These are phyloP conservation scores for Danio aesculapii DNA, from an alignment of 2,797 vertebrate genomes.

Conservation along the genomic window DNA sequence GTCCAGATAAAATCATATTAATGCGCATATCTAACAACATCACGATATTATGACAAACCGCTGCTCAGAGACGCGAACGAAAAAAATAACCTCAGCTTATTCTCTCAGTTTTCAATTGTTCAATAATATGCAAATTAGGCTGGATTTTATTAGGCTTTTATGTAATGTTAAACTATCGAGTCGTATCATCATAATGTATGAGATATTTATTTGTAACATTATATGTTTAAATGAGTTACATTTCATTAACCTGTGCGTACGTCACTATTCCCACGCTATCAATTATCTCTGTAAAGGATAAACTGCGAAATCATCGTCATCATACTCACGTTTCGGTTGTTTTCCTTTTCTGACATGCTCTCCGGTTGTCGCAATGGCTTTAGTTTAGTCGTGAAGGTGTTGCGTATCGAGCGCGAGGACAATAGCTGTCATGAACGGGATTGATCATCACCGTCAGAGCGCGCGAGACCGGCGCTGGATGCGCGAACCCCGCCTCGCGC, in stretches of 20 bases:
- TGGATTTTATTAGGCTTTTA: too few relatives aligned
- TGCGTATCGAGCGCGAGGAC: conserved; percentile 53
- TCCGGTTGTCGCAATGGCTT: conserved; percentile 55
- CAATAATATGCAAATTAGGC: neutral
- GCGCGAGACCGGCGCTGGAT: conserved; percentile 45
- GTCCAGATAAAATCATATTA: neutral
- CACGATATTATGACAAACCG: neutral
- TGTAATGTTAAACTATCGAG: neutral
- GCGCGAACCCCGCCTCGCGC: conserved; percentile 70
- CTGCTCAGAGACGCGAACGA: neutral
- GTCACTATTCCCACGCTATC: neutral
- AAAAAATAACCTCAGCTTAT: neutral
- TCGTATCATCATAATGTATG: neutral
- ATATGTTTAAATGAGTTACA: neutral
- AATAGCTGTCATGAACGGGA: conserved; percentile 54
- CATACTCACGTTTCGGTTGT: conserved; percentile 76
- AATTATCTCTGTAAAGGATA: neutral
- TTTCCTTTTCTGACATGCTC: conserved; percentile 79
- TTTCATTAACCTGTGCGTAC: neutral
- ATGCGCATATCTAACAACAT: neutral
- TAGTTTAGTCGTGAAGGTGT: conserved; percentile 15
- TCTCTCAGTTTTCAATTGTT: neutral
- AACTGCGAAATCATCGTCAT: conserved; percentile 8
- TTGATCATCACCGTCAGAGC: conserved; percentile 50
- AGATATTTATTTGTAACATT: neutral